These are phyloP conservation scores for Cataglyphis livida DNA, from an alignment of 2,888 invertebrate genomes.

Conservation along the genomic window DNA sequence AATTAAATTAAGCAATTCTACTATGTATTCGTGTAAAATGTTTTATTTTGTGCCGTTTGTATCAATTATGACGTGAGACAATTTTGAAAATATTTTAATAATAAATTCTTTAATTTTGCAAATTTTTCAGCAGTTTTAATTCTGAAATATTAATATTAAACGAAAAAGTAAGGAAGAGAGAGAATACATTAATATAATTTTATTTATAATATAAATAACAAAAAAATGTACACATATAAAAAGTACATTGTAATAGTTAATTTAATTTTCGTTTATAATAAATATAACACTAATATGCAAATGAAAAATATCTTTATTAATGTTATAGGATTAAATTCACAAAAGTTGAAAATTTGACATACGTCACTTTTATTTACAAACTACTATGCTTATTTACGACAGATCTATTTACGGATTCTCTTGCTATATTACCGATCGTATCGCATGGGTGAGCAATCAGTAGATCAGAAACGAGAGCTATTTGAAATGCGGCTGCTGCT, in stretches of 20 bases:
- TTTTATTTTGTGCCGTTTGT: neutral
- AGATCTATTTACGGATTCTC: conserved; percentile 16
- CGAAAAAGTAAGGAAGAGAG: neutral
- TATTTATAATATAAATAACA: conserved; percentile 5
- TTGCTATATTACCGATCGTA: conserved; percentile 34
- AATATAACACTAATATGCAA: neutral
- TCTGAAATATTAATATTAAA: neutral
- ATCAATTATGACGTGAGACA: neutral
- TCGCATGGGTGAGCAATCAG: conserved; percentile 38
- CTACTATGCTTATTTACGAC: neutral
- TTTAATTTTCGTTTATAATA: neutral
- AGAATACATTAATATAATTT: neutral
- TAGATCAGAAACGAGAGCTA: conserved; percentile 35
- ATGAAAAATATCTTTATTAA: neutral
- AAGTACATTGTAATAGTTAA: neutral
- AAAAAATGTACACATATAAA: neutral
- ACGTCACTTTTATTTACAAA: neutral
- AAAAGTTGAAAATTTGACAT: neutral
- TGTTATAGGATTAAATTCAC: neutral
- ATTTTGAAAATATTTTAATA: neutral
- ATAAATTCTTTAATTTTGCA: neutral
- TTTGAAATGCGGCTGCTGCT: conserved; percentile 11
- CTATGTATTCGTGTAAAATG: neutral
- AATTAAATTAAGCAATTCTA: neutral
- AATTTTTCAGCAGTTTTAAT: conserved; percentile 8